phyloP scores from a whole-genome alignment of 37 sponge, comb jelly and placozoan genomes.

The Spongilla lacustris region DNA sequence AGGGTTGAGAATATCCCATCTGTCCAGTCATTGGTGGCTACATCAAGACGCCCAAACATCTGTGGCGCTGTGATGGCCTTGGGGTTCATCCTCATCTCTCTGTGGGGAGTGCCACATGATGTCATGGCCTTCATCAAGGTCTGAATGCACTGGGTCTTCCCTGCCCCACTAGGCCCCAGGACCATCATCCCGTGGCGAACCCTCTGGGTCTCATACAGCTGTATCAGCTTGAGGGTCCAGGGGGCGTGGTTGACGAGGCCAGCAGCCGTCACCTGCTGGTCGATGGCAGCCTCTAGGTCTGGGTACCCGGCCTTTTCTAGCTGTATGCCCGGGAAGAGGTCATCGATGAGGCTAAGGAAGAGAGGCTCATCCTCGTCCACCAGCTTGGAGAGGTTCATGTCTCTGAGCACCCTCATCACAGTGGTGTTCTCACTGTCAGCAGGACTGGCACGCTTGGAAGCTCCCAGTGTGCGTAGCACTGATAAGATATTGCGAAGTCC shows the following conservation, averaged over 20 bases:
- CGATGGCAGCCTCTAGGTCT: slow-evolving; percentile 95
- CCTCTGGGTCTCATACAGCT: slow-evolving; percentile 96
- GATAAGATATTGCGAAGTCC: slow-evolving; percentile 98
- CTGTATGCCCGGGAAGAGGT: slow-evolving; percentile 95
- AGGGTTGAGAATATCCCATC: slow-evolving; percentile 98
- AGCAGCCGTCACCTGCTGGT: slow-evolving; percentile 54
- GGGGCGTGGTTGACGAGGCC: slow-evolving; percentile 91
- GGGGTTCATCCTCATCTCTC: slow-evolving; percentile 99
- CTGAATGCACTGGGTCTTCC: slow-evolving; percentile 91
- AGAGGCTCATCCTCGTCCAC: slow-evolving; percentile 99
- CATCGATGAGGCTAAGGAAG: slow-evolving; percentile 92
- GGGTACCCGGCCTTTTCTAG: slow-evolving; percentile 98
- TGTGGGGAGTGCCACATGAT: slow-evolving; percentile 88
- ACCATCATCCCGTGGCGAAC: slow-evolving; percentile 99
- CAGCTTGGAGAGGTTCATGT: slow-evolving; percentile 98
- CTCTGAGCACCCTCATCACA: slow-evolving; percentile 96
- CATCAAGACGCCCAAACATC: slow-evolving; percentile 99
- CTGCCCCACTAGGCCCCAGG: slow-evolving; percentile 97
- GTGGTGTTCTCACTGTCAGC: slow-evolving; percentile 93
- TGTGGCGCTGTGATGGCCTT: slow-evolving; percentile 98
- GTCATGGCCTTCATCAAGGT: slow-evolving; percentile 94
- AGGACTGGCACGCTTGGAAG: slow-evolving; percentile 86
- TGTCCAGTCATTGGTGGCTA: slow-evolving; percentile 99
- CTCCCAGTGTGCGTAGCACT: slow-evolving; percentile 94
- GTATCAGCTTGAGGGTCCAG: slow-evolving; percentile 97